Conservation (phyloP, 2,113 vertebrate species). For the Helogale parvula region DNA sequence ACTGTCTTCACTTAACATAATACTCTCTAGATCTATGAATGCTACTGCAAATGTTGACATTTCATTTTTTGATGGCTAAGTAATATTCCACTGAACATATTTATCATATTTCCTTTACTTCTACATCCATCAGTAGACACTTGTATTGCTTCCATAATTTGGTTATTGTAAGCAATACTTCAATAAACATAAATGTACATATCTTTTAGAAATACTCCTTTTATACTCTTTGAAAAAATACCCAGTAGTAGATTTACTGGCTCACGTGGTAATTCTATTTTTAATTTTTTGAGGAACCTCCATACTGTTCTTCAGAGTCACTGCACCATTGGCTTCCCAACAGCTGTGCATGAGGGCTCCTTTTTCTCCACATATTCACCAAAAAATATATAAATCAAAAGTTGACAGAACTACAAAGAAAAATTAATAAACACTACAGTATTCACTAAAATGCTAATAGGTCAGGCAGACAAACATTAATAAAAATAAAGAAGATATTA, state of each 20-base stretch:
- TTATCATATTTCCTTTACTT: too few species aligned
- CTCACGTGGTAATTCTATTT: not conserved
- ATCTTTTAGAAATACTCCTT: not conserved
- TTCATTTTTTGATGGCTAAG: too few species aligned
- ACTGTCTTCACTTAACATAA: too few species aligned
- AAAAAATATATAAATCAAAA: slow-evolving; percentile 41
- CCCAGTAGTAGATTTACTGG: not conserved
- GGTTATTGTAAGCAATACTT: too few species aligned
- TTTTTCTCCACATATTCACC: not conserved
- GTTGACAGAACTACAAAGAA: not conserved
- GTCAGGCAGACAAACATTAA: slow-evolving; percentile 1
- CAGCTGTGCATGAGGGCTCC: not conserved
- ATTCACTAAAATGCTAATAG: not conserved
- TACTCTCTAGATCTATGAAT: too few species aligned
- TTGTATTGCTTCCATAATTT: too few species aligned
- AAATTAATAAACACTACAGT: not conserved
- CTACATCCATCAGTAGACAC: too few species aligned
- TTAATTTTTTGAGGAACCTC: not conserved
- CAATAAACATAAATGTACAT: too few species aligned
- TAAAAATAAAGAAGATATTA: not conserved
- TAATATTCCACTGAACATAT: too few species aligned
- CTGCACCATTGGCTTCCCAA: not conserved
- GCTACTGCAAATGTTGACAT: too few species aligned
- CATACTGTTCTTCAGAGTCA: not conserved
- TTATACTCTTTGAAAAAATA: not conserved